phyloP scores from a whole-genome alignment of 2,888 invertebrate species.

The Heliconius sara region DNA sequence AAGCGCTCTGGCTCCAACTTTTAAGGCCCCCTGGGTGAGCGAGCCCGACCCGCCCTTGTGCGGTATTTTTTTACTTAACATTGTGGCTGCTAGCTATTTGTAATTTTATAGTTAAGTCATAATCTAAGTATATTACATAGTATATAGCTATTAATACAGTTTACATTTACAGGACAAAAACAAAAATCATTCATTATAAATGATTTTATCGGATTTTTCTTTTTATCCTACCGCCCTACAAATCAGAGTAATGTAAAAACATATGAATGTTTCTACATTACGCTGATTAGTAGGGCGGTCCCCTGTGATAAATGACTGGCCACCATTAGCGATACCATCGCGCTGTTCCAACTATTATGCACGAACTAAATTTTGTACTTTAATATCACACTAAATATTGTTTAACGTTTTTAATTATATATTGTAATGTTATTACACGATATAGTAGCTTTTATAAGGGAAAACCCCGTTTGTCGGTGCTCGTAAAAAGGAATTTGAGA shows the following conservation, averaged over 20 bases:
- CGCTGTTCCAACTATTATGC: conserved; percentile 39
- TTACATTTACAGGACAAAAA: not conserved
- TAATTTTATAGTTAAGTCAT: not conserved
- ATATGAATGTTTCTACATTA: conserved; percentile 30
- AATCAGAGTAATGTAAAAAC: too few species aligned
- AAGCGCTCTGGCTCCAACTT: too few species aligned
- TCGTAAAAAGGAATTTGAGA: not conserved
- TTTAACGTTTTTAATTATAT: not conserved
- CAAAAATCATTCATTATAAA: conserved; percentile 31
- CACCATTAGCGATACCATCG: conserved; percentile 68
- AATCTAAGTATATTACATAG: not conserved
- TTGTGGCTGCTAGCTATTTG: too few species aligned
- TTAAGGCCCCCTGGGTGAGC: too few species aligned
- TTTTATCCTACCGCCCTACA: too few species aligned
- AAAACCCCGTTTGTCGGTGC: not conserved
- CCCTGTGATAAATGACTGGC: conserved; percentile 64
- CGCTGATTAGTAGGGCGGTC: conserved; percentile 54
- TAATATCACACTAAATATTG: not conserved
- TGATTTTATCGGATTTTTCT: too few species aligned
- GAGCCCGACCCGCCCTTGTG: too few species aligned
- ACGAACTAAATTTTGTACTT: conserved; percentile 6
- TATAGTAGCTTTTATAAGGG: not conserved
- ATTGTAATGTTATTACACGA: not conserved
- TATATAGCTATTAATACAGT: not conserved
- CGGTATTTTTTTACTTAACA: too few species aligned